phyloP scores from a whole-genome alignment of 2,888 invertebrate species.

The Ophioninae sp. region DNA sequence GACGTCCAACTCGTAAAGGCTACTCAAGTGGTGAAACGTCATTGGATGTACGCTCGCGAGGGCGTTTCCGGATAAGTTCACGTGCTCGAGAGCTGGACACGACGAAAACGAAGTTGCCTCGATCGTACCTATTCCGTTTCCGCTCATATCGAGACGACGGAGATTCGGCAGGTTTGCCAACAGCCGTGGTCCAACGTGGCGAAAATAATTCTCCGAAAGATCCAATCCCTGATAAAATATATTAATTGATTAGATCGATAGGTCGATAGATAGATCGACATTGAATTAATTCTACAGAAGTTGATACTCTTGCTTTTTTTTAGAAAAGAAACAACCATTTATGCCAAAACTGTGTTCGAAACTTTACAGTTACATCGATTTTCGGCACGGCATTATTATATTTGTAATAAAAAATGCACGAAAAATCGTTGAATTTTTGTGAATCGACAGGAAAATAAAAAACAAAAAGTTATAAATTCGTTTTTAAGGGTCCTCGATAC shows the following conservation, averaged over 20 bases:
- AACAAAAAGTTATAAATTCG: no score
- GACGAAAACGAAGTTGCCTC: slow-evolving; percentile 89
- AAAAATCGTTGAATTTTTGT: neutral
- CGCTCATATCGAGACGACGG: slow-evolving; percentile 89
- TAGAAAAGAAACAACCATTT: no score
- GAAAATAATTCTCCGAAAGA: slow-evolving; percentile 89
- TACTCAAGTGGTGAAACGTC: slow-evolving; percentile 88
- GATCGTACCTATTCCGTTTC: slow-evolving; percentile 87
- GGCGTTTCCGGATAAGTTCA: slow-evolving; percentile 91
- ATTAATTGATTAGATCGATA: neutral
- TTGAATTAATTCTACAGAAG: no score
- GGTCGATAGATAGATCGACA: no score
- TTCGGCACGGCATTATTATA: no score
- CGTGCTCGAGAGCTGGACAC: slow-evolving; percentile 88
- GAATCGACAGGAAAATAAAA: neutral
- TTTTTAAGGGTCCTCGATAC: no score
- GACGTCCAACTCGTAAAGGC: slow-evolving; percentile 90
- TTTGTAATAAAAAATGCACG: no score
- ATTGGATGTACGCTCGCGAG: slow-evolving; percentile 88
- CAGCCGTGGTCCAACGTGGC: slow-evolving; percentile 87
- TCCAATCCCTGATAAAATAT: slow-evolving; percentile 85
- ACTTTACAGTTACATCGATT: no score
- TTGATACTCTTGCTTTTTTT: no score
- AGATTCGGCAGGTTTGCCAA: slow-evolving; percentile 89
- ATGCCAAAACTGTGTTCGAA: no score